phyloP scores from a whole-genome alignment of 2,113 vertebrate species.

The Cacatua alba region DNA sequence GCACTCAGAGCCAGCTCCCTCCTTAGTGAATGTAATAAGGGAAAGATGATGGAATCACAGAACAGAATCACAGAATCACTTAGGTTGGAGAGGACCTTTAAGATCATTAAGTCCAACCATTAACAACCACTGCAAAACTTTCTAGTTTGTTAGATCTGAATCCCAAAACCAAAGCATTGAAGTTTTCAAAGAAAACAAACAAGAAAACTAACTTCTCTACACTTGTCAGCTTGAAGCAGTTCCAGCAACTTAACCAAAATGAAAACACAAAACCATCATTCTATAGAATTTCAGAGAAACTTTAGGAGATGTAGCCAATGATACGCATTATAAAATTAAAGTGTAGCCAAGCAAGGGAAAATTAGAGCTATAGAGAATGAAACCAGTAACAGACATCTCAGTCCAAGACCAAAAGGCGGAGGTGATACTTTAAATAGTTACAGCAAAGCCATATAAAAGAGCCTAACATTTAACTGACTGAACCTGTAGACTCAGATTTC shows the following conservation, averaged over 20 bases:
- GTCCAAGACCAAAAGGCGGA: background rate
- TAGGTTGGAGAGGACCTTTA: background rate
- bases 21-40: background rate
- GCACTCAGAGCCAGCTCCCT: background rate
- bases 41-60: background rate
- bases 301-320: background rate
- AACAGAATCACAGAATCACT: background rate
- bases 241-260: background rate
- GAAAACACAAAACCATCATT: background rate
- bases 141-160: background rate
- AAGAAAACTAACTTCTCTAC: background rate
- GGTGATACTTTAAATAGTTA: background rate
- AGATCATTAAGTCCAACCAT: background rate
- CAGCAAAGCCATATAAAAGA: background rate
- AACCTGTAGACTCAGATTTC: background rate
- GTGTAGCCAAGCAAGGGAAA: background rate
- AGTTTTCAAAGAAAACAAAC: background rate
- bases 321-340: background rate
- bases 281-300: background rate
- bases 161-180: background rate
- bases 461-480: background rate
- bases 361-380: background rate
- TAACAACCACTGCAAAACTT: background rate
- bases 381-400: background rate
- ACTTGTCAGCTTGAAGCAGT: background rate